Evolutionary conservation across 2,113 vertebrate genomes (phyloP).

Genomic region (Balaenoptera acutorostrata): DNA sequence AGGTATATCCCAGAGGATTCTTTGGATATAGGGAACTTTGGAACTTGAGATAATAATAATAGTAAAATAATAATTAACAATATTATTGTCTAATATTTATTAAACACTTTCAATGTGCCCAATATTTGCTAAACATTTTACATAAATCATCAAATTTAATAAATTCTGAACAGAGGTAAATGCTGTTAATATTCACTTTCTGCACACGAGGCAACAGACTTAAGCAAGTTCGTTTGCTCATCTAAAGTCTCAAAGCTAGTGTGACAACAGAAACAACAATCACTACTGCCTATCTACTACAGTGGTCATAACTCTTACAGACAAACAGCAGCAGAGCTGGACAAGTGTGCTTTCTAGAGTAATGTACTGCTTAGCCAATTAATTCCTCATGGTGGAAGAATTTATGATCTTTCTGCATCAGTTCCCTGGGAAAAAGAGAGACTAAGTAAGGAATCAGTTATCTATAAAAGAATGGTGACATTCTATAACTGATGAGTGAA

Average conservation of each 20-base stretch:
- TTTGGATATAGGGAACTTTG: background rate
- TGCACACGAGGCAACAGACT: background rate
- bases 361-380: background rate
- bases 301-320: background rate
- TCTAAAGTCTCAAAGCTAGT: background rate
- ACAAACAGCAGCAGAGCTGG: background rate
- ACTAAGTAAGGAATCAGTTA: background rate
- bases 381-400: background rate
- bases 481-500: background rate
- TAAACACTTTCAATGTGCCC: background rate
- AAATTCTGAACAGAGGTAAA: background rate
- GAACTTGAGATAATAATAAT: background rate
- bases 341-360: background rate
- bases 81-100: background rate
- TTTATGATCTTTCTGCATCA: background rate
- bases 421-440: background rate
- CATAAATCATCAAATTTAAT: background rate
- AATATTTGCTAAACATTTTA: background rate
- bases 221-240: background rate
- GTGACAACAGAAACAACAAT: background rate
- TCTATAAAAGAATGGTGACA: background rate
- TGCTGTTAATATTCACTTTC: background rate
- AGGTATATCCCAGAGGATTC: background rate
- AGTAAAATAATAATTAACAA: background rate
- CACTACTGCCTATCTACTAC: background rate